Conservation (phyloP, 2,888 invertebrate species). For the Hofmannophila pseudospretella region DNA sequence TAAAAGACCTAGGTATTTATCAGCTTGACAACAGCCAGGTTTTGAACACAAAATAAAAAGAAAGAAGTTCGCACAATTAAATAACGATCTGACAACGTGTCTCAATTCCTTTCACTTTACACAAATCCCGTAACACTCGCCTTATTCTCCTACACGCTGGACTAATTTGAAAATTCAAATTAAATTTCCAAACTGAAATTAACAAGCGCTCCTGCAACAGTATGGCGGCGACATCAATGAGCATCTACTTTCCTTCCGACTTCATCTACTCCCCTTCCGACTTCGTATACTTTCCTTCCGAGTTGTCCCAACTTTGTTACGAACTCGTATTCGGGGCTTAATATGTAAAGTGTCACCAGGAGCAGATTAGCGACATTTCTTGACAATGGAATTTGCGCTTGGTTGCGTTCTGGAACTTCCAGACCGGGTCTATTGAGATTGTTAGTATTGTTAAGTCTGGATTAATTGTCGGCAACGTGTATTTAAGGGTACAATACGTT, state of each 20-base stretch:
- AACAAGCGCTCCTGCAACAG: slow-evolving; percentile 6
- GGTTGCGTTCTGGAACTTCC: slow-evolving; percentile 2
- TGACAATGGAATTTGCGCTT: slow-evolving; percentile 22
- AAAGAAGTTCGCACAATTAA: too few species aligned
- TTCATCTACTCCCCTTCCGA: slow-evolving; percentile 18
- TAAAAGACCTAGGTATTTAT: too few species aligned
- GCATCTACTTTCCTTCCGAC: slow-evolving; percentile 16
- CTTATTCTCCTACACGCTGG: not conserved
- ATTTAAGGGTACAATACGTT: slow-evolving; percentile 8
- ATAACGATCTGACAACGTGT: too few species aligned
- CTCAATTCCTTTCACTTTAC: not conserved
- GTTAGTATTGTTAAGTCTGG: slow-evolving; percentile 5
- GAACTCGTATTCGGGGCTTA: slow-evolving; percentile 36
- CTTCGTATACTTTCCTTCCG: slow-evolving; percentile 26
- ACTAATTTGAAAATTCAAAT: slow-evolving; percentile 3
- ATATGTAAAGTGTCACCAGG: slow-evolving; percentile 53
- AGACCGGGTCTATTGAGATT: slow-evolving; percentile 7
- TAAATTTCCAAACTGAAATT: slow-evolving; percentile 5
- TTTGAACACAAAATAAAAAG: too few species aligned
- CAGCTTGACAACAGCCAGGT: too few species aligned
- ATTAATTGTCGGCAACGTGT: slow-evolving; percentile 7
- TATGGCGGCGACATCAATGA: slow-evolving; percentile 6
- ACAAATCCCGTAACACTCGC: not conserved
- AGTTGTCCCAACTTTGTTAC: slow-evolving; percentile 12
- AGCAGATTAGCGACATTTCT: slow-evolving; percentile 46